A percentile compares a stretch with the other conserved stretches of the same genome.
Evolutionary conservation across 2,888 invertebrate species (phyloP).

Genomic region (Meloe dianella): DNA sequence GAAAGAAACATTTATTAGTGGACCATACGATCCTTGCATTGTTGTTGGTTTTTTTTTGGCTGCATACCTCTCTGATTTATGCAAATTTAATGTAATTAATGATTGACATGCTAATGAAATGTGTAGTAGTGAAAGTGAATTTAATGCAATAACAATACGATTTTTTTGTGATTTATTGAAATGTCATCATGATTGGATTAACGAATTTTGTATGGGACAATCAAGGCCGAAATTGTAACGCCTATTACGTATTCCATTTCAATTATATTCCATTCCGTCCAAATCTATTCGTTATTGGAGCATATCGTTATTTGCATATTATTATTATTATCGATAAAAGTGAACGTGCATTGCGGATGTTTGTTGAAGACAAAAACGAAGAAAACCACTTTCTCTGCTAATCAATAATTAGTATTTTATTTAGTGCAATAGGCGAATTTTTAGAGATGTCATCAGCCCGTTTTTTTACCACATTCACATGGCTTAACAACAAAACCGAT

Average conservation of each 20-base stretch:
- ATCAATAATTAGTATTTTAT: too few species aligned
- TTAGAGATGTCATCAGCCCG: too few species aligned
- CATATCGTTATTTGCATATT: neutral
- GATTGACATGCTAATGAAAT: neutral
- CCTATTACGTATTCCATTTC: neutral
- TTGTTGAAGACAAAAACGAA: neutral
- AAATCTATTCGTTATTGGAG: neutral
- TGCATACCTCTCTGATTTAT: too few species aligned
- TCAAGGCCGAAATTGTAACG: constrained; percentile 4
- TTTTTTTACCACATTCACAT: too few species aligned
- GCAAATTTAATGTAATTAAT: too few species aligned
- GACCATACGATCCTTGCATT: constrained; percentile 4
- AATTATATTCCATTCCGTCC: neutral
- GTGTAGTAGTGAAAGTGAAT: neutral
- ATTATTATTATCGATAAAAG: neutral
- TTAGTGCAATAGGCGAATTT: too few species aligned
- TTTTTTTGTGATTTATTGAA: neutral
- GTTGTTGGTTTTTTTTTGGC: too few species aligned
- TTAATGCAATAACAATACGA: neutral
- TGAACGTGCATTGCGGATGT: too few species aligned
- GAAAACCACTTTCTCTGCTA: too few species aligned
- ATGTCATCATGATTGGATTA: neutral
- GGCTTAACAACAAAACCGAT: too few species aligned
- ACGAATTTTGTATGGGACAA: neutral
- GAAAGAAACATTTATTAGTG: neutral